phyloP scores from a whole-genome alignment of 2,113 vertebrate species.

The Tamias sibiricus region DNA sequence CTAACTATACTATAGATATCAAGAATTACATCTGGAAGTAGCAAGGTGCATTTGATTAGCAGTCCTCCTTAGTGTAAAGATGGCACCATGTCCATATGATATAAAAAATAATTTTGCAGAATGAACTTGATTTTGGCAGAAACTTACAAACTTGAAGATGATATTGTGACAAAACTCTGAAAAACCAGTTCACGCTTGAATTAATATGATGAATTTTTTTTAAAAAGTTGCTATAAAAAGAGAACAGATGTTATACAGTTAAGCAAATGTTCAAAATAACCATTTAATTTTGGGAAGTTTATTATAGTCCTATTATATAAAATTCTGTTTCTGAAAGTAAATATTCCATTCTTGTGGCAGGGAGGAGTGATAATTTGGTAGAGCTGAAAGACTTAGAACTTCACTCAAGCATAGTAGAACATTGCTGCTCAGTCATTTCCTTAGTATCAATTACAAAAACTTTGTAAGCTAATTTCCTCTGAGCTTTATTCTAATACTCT shows the following conservation, averaged over 20 bases:
- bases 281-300: neutral
- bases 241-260: neutral
- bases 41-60: fast-evolving
- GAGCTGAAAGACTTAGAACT: neutral
- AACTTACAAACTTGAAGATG: neutral
- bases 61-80: neutral
- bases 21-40: neutral
- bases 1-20: neutral
- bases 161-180: neutral
- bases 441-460: neutral
- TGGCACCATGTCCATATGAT: neutral
- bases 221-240: neutral
- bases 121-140: neutral
- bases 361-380: neutral
- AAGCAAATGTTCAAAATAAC: neutral
- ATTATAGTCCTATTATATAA: neutral
- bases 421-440: neutral
- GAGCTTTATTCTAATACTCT: neutral
- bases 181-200: neutral
- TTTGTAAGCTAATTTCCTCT: neutral
- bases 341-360: neutral
- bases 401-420: neutral
- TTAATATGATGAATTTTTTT: neutral
- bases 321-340: neutral
- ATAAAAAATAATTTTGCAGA: neutral